These are phyloP conservation scores for Terrapene triunguis DNA, from an alignment of 2,113 vertebrate genomes.

Conservation along the genomic window DNA sequence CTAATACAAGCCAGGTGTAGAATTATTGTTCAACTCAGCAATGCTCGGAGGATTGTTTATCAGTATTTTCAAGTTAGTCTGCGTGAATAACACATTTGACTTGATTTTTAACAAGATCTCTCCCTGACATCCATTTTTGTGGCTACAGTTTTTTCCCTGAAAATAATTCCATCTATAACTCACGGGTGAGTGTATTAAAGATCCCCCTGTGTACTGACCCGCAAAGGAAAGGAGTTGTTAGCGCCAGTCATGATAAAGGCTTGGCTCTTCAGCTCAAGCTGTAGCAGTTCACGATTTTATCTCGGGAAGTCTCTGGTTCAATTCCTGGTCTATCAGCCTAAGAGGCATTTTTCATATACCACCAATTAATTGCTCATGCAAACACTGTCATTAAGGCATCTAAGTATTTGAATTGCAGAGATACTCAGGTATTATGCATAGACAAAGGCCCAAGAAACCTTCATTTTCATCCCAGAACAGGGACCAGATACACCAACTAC, in stretches of 20 bases:
- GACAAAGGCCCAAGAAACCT: neutral
- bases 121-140: neutral
- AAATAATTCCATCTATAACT: neutral
- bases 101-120: neutral
- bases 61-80: neutral
- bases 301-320: neutral
- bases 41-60: neutral
- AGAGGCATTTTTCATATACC: neutral
- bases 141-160: neutral
- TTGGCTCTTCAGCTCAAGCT: neutral
- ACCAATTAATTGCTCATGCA: neutral
- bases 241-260: neutral
- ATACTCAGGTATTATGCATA: neutral
- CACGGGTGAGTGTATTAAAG: neutral
- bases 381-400: neutral
- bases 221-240: neutral
- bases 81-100: neutral
- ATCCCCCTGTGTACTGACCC: neutral
- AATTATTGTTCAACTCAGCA: neutral
- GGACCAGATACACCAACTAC: neutral
- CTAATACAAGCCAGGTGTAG: neutral
- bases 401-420: neutral
- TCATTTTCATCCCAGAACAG: neutral
- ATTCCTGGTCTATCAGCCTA: neutral
- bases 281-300: neutral